Evolutionary conservation across 2,888 invertebrate genomes (phyloP).

Genomic region (Euplexia lucipara): DNA sequence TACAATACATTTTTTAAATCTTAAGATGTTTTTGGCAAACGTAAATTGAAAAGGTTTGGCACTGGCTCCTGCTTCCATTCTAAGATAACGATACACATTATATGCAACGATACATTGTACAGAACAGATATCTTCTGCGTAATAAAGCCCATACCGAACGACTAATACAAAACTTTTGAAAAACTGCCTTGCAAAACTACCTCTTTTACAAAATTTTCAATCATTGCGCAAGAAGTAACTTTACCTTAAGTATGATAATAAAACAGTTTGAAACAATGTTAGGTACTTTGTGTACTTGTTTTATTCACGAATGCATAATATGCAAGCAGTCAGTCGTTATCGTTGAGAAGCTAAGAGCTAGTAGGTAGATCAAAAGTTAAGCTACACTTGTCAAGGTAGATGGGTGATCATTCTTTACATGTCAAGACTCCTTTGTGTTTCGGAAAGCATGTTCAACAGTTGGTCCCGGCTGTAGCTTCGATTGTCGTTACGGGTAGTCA

Average conservation of each 20-base stretch:
- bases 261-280: conserved; percentile 3
- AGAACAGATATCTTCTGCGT: conserved; percentile 32
- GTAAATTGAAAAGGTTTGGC: conserved; percentile 58
- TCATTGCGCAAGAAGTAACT: background rate
- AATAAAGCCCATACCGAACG: conserved; percentile 46
- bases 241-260: background rate
- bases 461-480: too few species aligned
- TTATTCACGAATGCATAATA: too few species aligned
- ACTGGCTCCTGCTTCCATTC: conserved; percentile 34
- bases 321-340: too few species aligned
- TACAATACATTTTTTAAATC: conserved; percentile 31
- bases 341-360: too few species aligned
- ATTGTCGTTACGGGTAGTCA: too few species aligned
- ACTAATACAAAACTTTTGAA: conserved; percentile 37
- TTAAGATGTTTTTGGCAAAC: conserved; percentile 52
- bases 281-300: too few species aligned
- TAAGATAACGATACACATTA: conserved; percentile 44
- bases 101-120: conserved; percentile 27
- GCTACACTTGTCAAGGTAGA: too few species aligned
- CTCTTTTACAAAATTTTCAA: conserved; percentile 7
- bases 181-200: conserved; percentile 16
- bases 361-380: too few species aligned
- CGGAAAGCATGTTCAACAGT: too few species aligned
- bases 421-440: too few species aligned
- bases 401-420: too few species aligned